Conservation (phyloP, 2,888 invertebrate species). For the Busseola fusca region DNA sequence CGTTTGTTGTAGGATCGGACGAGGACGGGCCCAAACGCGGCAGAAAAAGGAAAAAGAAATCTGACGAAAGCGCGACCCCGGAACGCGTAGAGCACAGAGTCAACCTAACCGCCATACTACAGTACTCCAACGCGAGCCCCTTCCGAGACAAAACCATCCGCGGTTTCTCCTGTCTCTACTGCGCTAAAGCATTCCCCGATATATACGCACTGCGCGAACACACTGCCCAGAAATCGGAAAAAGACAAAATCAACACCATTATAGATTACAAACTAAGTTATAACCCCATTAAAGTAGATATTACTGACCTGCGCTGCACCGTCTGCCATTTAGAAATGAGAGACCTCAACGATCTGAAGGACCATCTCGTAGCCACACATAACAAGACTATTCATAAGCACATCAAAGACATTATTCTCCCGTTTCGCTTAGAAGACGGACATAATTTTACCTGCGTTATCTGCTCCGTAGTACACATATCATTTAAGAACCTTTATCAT, state of each 20-base stretch:
- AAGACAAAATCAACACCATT: constrained; percentile 83
- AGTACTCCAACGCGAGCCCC: constrained; percentile 85
- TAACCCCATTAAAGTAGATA: constrained; percentile 85
- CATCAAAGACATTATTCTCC: constrained; percentile 85
- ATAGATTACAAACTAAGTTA: constrained; percentile 86
- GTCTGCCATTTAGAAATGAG: constrained; percentile 78
- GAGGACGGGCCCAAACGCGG: constrained; percentile 76
- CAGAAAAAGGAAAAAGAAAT: constrained; percentile 83
- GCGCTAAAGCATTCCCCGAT: constrained; percentile 78
- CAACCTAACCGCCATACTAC: constrained; percentile 84
- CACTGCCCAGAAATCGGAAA: constrained; percentile 79
- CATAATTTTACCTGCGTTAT: constrained; percentile 81
- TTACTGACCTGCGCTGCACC: constrained; percentile 79
- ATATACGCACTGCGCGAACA: constrained; percentile 80
- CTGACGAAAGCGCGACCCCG: constrained; percentile 83
- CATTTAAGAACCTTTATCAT: constrained; percentile 84
- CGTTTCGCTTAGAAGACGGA: constrained; percentile 82
- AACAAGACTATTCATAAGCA: constrained; percentile 80
- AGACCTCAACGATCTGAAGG: constrained; percentile 81
- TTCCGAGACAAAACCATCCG: constrained; percentile 84
- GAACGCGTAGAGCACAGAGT: constrained; percentile 86
- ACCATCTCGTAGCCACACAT: constrained; percentile 77
- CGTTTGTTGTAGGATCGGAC: constrained; percentile 87
- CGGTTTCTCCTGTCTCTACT: constrained; percentile 86
- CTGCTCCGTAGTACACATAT: constrained; percentile 82